phyloP scores from a whole-genome alignment of 1,140 invertebrate genomes.

The Drosophila persimilis region DNA sequence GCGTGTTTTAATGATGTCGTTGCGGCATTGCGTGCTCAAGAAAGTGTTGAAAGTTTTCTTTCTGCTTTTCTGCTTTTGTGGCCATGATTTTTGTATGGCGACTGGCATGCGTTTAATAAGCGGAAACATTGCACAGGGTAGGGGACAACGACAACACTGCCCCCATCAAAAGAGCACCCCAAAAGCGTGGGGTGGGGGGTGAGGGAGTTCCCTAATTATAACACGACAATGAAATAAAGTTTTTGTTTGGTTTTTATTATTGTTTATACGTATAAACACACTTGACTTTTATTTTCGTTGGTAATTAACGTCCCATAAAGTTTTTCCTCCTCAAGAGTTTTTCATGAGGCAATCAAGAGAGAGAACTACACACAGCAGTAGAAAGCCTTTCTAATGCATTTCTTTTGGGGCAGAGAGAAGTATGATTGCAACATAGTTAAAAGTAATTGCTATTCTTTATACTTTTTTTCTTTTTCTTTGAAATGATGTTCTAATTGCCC shows the following conservation, averaged over 20 bases:
- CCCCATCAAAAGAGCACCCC: not conserved
- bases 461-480: conserved; percentile 41
- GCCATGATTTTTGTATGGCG: conserved; percentile 29
- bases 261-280: conserved; percentile 19
- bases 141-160: conserved; percentile 11
- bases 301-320: conserved; percentile 37
- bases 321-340: conserved; percentile 8
- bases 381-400: conserved; percentile 48
- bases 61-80: conserved; percentile 11
- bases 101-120: conserved; percentile 53
- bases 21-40: conserved; percentile 50
- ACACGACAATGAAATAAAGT: conserved; percentile 26
- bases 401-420: not conserved
- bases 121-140: conserved; percentile 39
- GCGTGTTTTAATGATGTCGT: conserved; percentile 62
- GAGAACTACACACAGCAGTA: not conserved
- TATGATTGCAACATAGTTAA: conserved; percentile 27
- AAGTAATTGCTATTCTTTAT: conserved; percentile 36
- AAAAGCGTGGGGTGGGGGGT: conserved; percentile 11
- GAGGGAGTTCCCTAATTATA: conserved; percentile 24
- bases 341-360: conserved; percentile 22
- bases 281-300: conserved; percentile 59
- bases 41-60: conserved; percentile 66
- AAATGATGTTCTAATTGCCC: conserved; percentile 60
- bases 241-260: conserved; percentile 34